phyloP scores from a whole-genome alignment of 2,888 invertebrate genomes.

The Machimus atricapillus region DNA sequence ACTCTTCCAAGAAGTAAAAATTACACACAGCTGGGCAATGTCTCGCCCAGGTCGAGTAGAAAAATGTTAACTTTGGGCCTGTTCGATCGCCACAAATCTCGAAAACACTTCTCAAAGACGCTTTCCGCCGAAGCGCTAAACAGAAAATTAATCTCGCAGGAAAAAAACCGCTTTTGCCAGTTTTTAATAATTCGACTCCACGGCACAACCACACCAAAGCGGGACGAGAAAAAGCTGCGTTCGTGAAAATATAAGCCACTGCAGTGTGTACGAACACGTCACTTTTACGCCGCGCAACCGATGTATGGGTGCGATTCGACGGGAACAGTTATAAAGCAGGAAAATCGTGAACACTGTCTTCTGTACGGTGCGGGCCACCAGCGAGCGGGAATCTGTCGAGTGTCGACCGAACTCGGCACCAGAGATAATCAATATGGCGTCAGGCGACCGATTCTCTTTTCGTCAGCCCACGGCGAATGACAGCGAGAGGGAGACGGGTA shows the following conservation, averaged over 20 bases:
- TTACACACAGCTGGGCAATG: background rate
- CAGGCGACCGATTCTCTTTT: background rate
- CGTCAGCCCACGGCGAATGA: background rate
- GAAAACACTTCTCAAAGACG: background rate
- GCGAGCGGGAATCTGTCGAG: background rate
- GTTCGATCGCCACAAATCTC: background rate
- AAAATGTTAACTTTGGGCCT: background rate
- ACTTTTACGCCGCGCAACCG: too few relatives aligned
- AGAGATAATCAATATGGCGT: slow-evolving; percentile 36
- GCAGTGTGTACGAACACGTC: background rate
- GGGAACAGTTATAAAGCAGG: background rate
- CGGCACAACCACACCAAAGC: background rate
- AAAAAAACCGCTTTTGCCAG: background rate
- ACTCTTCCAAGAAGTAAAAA: background rate
- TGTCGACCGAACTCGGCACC: slow-evolving; percentile 28
- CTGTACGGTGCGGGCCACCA: background rate
- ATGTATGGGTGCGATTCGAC: background rate
- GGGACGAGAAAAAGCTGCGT: background rate
- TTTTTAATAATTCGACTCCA: background rate
- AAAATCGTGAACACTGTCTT: background rate
- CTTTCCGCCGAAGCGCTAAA: background rate
- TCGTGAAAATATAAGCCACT: background rate
- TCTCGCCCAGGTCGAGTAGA: background rate
- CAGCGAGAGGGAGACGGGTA: background rate
- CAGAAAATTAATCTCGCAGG: background rate